These are phyloP conservation scores for Chelmon rostratus DNA, from an alignment of 2,797 vertebrate genomes.

Conservation along the genomic window DNA sequence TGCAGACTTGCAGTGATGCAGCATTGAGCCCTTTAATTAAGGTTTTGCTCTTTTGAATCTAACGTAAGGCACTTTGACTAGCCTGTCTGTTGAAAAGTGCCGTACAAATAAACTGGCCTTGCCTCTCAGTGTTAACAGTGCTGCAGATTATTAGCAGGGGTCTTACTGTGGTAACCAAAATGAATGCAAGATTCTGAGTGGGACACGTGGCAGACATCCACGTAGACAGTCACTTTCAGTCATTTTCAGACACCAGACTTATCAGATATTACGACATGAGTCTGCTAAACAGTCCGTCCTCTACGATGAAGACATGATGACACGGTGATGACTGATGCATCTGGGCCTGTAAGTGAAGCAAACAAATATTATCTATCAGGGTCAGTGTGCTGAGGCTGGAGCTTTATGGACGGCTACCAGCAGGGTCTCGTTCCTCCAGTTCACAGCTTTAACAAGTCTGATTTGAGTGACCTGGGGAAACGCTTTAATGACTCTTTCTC, in stretches of 20 bases:
- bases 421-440: constrained; percentile 67
- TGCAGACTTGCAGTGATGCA: not conserved
- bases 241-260: not conserved
- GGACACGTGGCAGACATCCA: not conserved
- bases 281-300: constrained; percentile 13
- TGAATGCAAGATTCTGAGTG: not conserved
- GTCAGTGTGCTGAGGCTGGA: constrained; percentile 56
- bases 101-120: not conserved
- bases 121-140: not conserved
- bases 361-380: constrained; percentile 67
- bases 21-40: not conserved
- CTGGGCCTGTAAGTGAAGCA: constrained; percentile 23
- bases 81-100: not conserved
- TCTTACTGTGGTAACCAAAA: not conserved
- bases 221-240: not conserved
- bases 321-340: constrained; percentile 36
- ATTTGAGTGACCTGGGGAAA: constrained; percentile 87
- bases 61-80: not conserved
- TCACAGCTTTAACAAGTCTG: constrained; percentile 84
- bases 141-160: not conserved
- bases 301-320: constrained; percentile 42
- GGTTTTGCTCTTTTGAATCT: not conserved
- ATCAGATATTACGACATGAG: constrained; percentile 20
- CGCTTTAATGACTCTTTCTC: constrained; percentile 83
- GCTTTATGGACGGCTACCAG: constrained; percentile 65